A percentile compares a stretch with the other conserved stretches of the same genome.
These are phyloP conservation scores for Magallana angulata DNA, from an alignment of 1,140 invertebrate genomes.

Conservation along the genomic window DNA sequence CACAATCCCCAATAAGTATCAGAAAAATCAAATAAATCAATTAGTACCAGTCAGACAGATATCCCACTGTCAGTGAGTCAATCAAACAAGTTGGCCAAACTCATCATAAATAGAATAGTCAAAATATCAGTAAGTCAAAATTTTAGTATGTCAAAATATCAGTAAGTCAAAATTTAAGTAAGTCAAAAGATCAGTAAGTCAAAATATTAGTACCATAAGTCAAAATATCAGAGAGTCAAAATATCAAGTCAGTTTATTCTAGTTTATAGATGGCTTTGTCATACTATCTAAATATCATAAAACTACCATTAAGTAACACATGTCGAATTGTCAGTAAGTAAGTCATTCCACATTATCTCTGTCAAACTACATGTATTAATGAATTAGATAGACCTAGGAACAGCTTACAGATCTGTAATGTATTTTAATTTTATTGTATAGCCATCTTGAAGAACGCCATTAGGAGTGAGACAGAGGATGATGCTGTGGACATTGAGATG, in stretches of 20 bases:
- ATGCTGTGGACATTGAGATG: conserved; percentile 79
- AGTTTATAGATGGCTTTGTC: neutral
- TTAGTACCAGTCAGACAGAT: neutral
- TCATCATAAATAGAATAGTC: no score
- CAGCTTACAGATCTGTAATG: neutral
- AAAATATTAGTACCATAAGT: neutral
- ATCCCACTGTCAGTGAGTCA: neutral
- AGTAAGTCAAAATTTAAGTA: neutral
- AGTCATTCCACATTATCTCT: neutral
- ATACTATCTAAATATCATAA: neutral
- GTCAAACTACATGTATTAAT: neutral
- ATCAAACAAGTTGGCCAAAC: neutral
- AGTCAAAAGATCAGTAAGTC: neutral
- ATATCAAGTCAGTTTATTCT: neutral
- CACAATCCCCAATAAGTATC: no score
- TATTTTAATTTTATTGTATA: conserved; percentile 49
- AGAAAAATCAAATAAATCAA: no score
- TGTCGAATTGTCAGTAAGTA: neutral
- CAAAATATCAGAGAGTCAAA: neutral
- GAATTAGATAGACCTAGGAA: neutral
- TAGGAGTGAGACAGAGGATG: conserved; percentile 68
- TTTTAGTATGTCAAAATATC: neutral
- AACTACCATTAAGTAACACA: neutral
- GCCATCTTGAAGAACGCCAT: conserved; percentile 73
- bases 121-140: neutral